Conservation (phyloP, 2,797 vertebrate genomes). For the Eidolon dupreanum region DNA sequence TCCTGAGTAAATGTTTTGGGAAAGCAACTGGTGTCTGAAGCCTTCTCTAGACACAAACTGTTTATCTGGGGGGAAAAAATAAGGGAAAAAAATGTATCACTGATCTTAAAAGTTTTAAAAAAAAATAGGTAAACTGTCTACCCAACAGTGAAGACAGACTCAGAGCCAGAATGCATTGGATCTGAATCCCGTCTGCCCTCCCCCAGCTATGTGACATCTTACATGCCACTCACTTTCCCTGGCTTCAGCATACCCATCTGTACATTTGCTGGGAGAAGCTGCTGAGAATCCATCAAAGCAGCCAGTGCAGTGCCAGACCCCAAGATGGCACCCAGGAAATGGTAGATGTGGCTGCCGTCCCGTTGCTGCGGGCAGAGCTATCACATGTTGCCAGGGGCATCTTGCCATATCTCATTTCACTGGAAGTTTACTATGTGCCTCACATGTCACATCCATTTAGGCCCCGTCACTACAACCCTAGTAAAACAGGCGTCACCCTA, state of each 20-base stretch:
- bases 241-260: neutral
- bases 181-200: fast-evolving
- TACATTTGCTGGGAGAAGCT: too few relatives aligned
- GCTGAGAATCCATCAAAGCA: neutral
- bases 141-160: neutral
- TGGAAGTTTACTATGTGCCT: too few relatives aligned
- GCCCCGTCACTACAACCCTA: fast-evolving
- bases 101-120: neutral
- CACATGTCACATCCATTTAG: fast-evolving
- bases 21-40: neutral
- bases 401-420: fast-evolving
- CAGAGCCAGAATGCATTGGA: neutral
- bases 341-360: neutral
- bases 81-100: neutral
- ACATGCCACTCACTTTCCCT: neutral
- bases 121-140: neutral
- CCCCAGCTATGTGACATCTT: neutral
- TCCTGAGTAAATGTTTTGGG: neutral
- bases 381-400: fast-evolving
- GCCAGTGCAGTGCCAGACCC: neutral
- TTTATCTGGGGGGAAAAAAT: too few relatives aligned
- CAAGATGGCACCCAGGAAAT: neutral
- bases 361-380: neutral
- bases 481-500: fast-evolving
- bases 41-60: neutral